These are phyloP conservation scores for Chrysolina oricalcia DNA, from an alignment of 2,888 invertebrate genomes.

Conservation along the genomic window DNA sequence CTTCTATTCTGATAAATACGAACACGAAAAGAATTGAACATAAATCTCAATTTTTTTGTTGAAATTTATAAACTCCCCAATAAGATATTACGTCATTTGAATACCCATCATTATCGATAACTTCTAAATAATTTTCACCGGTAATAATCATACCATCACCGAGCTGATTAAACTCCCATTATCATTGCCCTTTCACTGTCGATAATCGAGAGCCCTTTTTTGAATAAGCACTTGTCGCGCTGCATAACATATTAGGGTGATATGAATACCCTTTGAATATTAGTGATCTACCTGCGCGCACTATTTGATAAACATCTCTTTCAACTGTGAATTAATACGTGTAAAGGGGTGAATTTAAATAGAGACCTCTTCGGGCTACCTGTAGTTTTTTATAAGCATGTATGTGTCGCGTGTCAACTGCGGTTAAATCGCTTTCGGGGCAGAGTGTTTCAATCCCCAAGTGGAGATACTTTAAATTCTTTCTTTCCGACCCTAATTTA, in stretches of 20 bases:
- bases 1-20: too few relatives aligned
- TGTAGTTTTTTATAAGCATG: conserved; percentile 51
- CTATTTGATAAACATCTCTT: conserved; percentile 51
- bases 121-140: too few relatives aligned
- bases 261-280: conserved; percentile 34
- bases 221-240: conserved; percentile 39
- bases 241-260: conserved; percentile 39
- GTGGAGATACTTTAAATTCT: conserved; percentile 63
- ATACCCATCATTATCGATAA: too few relatives aligned
- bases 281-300: conserved; percentile 26
- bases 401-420: conserved; percentile 59
- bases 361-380: conserved; percentile 56
- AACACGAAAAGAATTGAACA: too few relatives aligned
- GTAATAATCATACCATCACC: too few relatives aligned
- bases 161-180: neutral
- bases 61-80: too few relatives aligned
- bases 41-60: too few relatives aligned
- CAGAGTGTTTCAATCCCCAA: conserved; percentile 59
- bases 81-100: too few relatives aligned
- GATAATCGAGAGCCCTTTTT: conserved; percentile 31
- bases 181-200: neutral
- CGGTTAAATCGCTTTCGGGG: conserved; percentile 60
- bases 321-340: conserved; percentile 49
- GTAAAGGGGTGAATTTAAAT: conserved; percentile 62
- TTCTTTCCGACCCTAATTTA: conserved; percentile 61